phyloP scores from a whole-genome alignment of 2,888 invertebrate species.

The Callosobruchus maculatus region DNA sequence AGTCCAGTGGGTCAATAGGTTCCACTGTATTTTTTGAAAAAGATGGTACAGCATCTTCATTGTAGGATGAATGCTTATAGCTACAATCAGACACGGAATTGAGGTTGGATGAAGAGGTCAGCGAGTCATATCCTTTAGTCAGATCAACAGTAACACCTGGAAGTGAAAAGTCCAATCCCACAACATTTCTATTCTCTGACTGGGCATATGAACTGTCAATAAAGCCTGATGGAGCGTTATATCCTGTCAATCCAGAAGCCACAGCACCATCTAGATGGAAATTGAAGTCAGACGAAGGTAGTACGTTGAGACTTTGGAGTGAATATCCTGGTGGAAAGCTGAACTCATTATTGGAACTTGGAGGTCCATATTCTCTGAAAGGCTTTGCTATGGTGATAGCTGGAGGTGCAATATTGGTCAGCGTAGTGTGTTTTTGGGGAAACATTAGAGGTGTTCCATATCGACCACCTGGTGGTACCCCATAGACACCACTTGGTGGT shows the following conservation, averaged over 20 bases:
- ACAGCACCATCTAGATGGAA: constrained; percentile 27
- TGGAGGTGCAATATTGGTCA: constrained; percentile 63
- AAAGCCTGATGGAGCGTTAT: constrained; percentile 52
- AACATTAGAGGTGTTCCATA: constrained; percentile 51
- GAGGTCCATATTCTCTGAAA: constrained; percentile 48
- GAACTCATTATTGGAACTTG: constrained; percentile 51
- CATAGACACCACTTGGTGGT: constrained; percentile 61
- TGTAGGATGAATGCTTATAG: constrained; percentile 38
- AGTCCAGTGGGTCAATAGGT: constrained; percentile 46
- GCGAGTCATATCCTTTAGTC: constrained; percentile 19
- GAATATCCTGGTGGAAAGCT: constrained; percentile 49
- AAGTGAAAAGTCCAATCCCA: constrained; percentile 34
- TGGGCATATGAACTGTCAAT: constrained; percentile 54
- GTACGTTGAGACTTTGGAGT: constrained; percentile 48
- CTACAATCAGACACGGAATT: constrained; percentile 37
- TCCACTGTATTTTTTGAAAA: constrained; percentile 48
- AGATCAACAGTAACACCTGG: constrained; percentile 35
- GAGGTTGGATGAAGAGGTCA: constrained; percentile 8
- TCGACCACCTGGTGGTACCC: constrained; percentile 56
- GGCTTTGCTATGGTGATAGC: constrained; percentile 50
- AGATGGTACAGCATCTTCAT: constrained; percentile 39
- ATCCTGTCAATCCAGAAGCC: constrained; percentile 50
- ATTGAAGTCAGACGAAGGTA: constrained; percentile 30
- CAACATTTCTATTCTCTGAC: constrained; percentile 32
- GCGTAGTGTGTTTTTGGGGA: constrained; percentile 57